phyloP scores from a whole-genome alignment of 2,113 vertebrate genomes.

The Passer domesticus region DNA sequence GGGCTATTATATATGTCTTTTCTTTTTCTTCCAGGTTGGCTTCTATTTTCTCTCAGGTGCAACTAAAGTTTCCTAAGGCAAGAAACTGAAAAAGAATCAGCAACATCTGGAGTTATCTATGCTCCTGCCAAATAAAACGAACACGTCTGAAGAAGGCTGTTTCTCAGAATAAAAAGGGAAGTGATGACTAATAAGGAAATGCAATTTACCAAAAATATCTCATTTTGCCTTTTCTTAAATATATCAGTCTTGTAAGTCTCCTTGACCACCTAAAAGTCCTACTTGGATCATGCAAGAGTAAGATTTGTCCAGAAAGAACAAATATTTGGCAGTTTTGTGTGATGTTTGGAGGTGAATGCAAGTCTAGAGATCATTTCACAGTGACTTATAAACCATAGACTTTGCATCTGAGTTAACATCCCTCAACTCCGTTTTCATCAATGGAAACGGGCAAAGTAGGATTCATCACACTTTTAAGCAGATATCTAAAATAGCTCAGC shows the following conservation, averaged over 20 bases:
- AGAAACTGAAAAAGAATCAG: constrained; percentile 24
- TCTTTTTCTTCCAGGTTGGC: constrained; percentile 49
- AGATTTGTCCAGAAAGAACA: neutral
- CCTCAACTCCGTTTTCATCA: neutral
- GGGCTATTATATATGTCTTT: constrained; percentile 10
- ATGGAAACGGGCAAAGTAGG: neutral
- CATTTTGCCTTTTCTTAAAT: constrained; percentile 25
- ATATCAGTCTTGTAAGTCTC: neutral
- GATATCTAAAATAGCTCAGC: neutral
- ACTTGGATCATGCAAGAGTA: neutral
- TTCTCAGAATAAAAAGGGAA: constrained; percentile 49
- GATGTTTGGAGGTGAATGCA: neutral
- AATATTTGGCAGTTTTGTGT: neutral
- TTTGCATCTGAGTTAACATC: neutral
- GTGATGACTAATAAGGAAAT: constrained; percentile 49
- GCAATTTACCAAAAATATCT: constrained; percentile 46
- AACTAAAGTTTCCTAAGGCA: constrained; percentile 56
- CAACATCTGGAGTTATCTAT: constrained; percentile 49
- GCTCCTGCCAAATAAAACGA: constrained; percentile 43
- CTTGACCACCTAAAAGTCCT: neutral
- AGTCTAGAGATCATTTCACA: neutral
- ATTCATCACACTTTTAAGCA: neutral
- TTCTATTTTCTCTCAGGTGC: constrained; percentile 59
- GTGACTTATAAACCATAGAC: neutral
- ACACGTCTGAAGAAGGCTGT: neutral